These are phyloP conservation scores for Furcifer pardalis DNA, from an alignment of 2,797 vertebrate species.

Conservation along the genomic window DNA sequence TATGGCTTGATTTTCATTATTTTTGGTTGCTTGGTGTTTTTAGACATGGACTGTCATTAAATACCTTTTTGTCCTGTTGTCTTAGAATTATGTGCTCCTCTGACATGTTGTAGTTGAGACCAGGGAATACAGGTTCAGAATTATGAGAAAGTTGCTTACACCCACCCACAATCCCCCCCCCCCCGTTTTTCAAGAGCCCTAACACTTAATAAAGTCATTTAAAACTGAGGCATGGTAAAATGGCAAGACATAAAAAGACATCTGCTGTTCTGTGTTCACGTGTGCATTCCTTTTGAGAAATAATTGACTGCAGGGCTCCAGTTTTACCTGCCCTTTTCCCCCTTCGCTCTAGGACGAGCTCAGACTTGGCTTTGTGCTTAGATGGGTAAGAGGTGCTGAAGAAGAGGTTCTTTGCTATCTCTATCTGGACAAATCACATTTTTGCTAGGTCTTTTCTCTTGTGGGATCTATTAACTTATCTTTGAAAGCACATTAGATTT, in stretches of 20 bases:
- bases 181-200: neutral
- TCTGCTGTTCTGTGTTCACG: neutral
- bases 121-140: neutral
- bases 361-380: slow-evolving; percentile 68
- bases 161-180: no score
- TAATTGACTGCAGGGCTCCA: slow-evolving; percentile 22
- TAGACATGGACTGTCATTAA: neutral
- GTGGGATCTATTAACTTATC: slow-evolving; percentile 78
- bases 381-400: slow-evolving; percentile 17
- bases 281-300: slow-evolving; percentile 22
- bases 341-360: slow-evolving; percentile 61
- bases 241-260: neutral
- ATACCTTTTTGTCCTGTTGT: neutral
- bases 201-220: neutral
- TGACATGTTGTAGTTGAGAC: neutral
- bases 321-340: slow-evolving; percentile 46
- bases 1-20: no score
- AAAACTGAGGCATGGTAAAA: neutral
- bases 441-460: slow-evolving; percentile 79
- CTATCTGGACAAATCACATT: slow-evolving; percentile 87
- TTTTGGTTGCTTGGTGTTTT: neutral
- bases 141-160: no score
- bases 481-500: slow-evolving; percentile 76
- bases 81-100: neutral
- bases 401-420: slow-evolving; percentile 67